phyloP scores from a whole-genome alignment of 2,797 vertebrate species.

The Craterocephalus amniculus region DNA sequence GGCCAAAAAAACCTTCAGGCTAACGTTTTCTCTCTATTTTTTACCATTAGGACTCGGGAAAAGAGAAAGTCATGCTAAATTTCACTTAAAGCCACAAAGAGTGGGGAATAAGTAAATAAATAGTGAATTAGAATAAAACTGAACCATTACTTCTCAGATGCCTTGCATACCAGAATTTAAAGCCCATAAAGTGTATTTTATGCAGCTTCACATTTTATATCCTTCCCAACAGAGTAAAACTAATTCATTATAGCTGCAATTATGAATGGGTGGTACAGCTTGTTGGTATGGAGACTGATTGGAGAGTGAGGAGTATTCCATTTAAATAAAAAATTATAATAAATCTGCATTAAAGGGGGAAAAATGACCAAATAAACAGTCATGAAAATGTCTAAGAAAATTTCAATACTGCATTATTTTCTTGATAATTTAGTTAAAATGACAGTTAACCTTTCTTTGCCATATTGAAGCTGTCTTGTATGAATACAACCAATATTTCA shows the following conservation, averaged over 20 bases:
- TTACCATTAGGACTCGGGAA: slow-evolving; percentile 75
- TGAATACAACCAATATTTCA: slow-evolving; percentile 20
- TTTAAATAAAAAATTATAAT: too few relatives aligned
- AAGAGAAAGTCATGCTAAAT: slow-evolving; percentile 69
- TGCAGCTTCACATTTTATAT: too few relatives aligned
- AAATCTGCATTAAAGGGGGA: too few relatives aligned
- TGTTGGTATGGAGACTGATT: slow-evolving; percentile 52
- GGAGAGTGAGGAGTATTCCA: slow-evolving; percentile 28
- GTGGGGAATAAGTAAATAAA: slow-evolving; percentile 77
- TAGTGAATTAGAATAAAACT: slow-evolving; percentile 73
- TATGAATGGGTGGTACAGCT: slow-evolving; percentile 41
- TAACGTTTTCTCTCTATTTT: slow-evolving; percentile 76
- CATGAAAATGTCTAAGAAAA: slow-evolving; percentile 9
- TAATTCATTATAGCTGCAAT: slow-evolving; percentile 42
- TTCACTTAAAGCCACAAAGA: slow-evolving; percentile 71
- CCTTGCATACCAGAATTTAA: slow-evolving; percentile 69
- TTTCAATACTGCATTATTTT: slow-evolving; percentile 10
- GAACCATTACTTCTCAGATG: slow-evolving; percentile 58
- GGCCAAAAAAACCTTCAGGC: slow-evolving; percentile 75
- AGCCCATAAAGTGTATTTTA: slow-evolving; percentile 65
- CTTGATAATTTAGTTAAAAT: slow-evolving; percentile 30
- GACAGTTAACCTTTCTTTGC: slow-evolving; percentile 17
- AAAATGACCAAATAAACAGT: too few relatives aligned
- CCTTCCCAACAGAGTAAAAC: slow-evolving; percentile 56
- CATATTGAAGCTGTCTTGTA: slow-evolving; percentile 12